Conservation (phyloP, 2,888 invertebrate species). For the Parasteatoda lunata region DNA sequence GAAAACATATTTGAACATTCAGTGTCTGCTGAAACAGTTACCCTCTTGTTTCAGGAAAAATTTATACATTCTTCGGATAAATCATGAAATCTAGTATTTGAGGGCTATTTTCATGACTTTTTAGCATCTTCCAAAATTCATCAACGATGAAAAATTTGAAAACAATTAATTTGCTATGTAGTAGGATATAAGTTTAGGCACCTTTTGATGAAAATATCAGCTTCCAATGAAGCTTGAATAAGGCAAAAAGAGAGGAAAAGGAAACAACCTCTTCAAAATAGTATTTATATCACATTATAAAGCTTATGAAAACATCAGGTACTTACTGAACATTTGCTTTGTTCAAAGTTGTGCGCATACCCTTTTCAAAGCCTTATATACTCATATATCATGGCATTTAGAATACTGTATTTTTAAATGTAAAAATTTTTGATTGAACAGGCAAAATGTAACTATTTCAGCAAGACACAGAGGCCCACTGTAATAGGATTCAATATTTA, state of each 20-base stretch:
- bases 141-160: conserved; percentile 6
- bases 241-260: conserved; percentile 57
- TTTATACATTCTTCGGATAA: not conserved
- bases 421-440: conserved; percentile 11
- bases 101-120: not conserved
- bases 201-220: conserved; percentile 34
- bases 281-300: conserved; percentile 54
- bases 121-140: not conserved
- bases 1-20: not conserved
- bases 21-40: not conserved
- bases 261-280: conserved; percentile 41
- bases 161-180: conserved; percentile 6
- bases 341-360: conserved; percentile 68
- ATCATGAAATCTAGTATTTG: not conserved
- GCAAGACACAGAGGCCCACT: not conserved
- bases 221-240: conserved; percentile 54
- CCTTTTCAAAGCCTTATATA: conserved; percentile 51
- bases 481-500: too few relatives aligned
- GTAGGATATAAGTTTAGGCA: conserved; percentile 33
- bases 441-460: conserved; percentile 11
- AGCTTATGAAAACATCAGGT: conserved; percentile 66
- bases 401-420: conserved; percentile 47
- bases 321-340: conserved; percentile 59
- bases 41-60: not conserved
- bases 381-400: conserved; percentile 39